Evolutionary conservation across 1,140 invertebrate species (phyloP).

Genomic region (Drosophila bipectinata): DNA sequence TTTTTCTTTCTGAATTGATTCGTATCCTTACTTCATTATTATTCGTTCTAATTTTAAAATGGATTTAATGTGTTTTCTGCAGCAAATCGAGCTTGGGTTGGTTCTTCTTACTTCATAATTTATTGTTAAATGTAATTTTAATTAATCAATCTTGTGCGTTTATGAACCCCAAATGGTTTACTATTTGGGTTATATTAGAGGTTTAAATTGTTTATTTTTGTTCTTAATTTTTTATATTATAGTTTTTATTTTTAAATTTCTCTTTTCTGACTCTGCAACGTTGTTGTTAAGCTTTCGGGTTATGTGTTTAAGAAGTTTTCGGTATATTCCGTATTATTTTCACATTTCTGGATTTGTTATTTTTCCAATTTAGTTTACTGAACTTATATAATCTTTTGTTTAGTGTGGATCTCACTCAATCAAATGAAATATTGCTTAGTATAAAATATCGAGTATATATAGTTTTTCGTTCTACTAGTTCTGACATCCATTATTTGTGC

Average conservation of each 20-base stretch:
- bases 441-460: conserved; percentile 43
- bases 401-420: conserved; percentile 65
- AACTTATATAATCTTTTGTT: conserved; percentile 11
- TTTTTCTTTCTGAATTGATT: conserved; percentile 24
- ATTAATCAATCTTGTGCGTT: conserved; percentile 65
- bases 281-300: conserved; percentile 8
- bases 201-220: conserved; percentile 36
- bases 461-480: conserved; percentile 46
- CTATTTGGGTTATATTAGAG: background rate
- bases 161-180: conserved; percentile 48
- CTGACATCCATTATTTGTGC: conserved; percentile 52
- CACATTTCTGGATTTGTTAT: conserved; percentile 6
- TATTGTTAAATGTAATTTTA: conserved; percentile 35
- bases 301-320: background rate
- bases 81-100: conserved; percentile 28
- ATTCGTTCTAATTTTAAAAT: conserved; percentile 10
- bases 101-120: conserved; percentile 11
- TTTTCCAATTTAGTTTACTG: conserved; percentile 27
- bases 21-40: background rate
- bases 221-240: background rate
- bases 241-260: conserved; percentile 1
- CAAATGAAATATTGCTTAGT: conserved; percentile 72
- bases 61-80: conserved; percentile 9
- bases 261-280: background rate
- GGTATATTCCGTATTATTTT: background rate